These are phyloP conservation scores for Himalopsyche japonica DNA, from an alignment of 2,888 invertebrate species.

Conservation along the genomic window DNA sequence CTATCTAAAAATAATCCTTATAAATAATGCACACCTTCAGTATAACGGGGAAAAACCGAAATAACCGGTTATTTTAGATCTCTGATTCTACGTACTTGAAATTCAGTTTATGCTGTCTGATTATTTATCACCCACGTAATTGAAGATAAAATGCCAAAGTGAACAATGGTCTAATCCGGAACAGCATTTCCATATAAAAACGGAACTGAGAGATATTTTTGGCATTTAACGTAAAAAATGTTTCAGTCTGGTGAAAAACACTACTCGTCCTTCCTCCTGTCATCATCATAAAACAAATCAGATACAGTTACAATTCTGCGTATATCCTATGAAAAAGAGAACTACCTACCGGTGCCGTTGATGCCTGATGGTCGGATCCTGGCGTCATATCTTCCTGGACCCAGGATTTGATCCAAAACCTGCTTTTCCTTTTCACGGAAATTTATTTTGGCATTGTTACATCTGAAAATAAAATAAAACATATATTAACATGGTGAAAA, in stretches of 20 bases:
- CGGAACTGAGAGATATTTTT: too few relatives aligned
- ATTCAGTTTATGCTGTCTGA: not conserved
- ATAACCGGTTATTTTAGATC: too few relatives aligned
- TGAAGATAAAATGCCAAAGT: not conserved
- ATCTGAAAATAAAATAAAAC: constrained; percentile 57
- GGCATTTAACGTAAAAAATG: too few relatives aligned
- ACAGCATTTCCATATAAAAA: not conserved
- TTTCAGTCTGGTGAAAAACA: too few relatives aligned
- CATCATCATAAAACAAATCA: too few relatives aligned
- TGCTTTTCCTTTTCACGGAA: constrained; percentile 94
- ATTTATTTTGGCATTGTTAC: constrained; percentile 81
- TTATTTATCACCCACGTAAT: not conserved
- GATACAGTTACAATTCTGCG: too few relatives aligned
- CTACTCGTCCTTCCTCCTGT: too few relatives aligned
- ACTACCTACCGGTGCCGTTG: constrained; percentile 86
- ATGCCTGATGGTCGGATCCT: constrained; percentile 90
- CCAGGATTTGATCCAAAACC: constrained; percentile 90
- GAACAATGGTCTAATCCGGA: not conserved
- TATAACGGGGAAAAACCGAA: too few relatives aligned
- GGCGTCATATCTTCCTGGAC: constrained; percentile 88
- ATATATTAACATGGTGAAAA: too few relatives aligned
- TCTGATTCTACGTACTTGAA: too few relatives aligned
- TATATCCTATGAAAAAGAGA: not conserved
- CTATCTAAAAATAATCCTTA: too few relatives aligned
- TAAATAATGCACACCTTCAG: too few relatives aligned